phyloP scores from a whole-genome alignment of 2,113 vertebrate species.

The Orycteropus afer region DNA sequence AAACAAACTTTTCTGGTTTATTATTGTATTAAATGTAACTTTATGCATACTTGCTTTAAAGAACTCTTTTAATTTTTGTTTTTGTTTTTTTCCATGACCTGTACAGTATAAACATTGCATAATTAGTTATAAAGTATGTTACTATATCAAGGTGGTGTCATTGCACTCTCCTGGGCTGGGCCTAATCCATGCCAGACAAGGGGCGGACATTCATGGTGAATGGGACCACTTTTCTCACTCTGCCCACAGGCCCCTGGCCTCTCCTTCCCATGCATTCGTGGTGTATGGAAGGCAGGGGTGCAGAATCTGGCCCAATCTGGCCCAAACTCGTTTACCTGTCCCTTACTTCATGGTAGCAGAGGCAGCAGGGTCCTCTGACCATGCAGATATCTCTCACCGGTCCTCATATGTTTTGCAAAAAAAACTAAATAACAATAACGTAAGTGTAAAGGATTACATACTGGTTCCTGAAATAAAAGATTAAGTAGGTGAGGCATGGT shows the following conservation, averaged over 20 bases:
- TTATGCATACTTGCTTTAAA: background rate
- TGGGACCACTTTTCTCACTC: background rate
- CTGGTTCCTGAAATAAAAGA: conserved; percentile 11
- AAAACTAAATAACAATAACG: too few species aligned
- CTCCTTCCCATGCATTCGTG: accelerated
- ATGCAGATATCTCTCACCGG: too few species aligned
- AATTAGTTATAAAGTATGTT: conserved; percentile 33
- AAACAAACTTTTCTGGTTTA: conserved; percentile 15
- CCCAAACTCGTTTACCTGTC: too few species aligned
- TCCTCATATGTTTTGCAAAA: too few species aligned
- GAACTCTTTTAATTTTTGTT: conserved; percentile 46
- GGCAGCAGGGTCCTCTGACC: too few species aligned
- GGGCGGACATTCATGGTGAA: background rate
- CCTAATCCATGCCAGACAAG: background rate
- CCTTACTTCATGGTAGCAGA: too few species aligned
- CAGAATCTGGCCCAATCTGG: background rate
- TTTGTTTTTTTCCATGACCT: conserved; percentile 19
- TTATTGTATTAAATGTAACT: conserved; percentile 39
- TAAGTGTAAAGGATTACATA: background rate
- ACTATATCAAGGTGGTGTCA: background rate
- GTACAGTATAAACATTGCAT: background rate
- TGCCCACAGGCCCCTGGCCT: too few species aligned
- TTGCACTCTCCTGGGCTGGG: background rate
- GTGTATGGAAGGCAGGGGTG: background rate
- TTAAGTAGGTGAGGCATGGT: background rate